Evolutionary conservation across 2,888 invertebrate genomes (phyloP), one percentile per base, ranked within the genome.

Genomic region (Hemistola chrysoprasaria): DNA sequence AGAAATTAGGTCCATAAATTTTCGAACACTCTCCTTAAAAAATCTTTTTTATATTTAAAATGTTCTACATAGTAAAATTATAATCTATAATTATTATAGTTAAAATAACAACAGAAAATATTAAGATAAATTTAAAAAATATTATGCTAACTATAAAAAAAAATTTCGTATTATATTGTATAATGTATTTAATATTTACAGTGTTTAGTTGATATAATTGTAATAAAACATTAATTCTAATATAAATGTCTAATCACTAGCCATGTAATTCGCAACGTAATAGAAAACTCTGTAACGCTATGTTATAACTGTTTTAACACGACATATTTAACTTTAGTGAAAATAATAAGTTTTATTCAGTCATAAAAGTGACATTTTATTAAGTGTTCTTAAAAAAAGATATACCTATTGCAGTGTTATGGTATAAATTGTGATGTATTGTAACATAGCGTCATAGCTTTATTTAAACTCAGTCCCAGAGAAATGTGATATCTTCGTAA

Each of bases 161-260:
- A n/a, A n/a, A n/a, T n/a, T n/a, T 22, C 40, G 11, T 16, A 41
- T 29, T 50, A 47, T 11, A 23, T 21, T 9, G 10, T 36, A 26
- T 23, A 8, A 21, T 30, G 41, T 59, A 70, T n/a, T n/a, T n/a
- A n/a, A n/a, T 80, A 84, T 84, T 70, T 82, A 85, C 84, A 83
- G 44, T 46, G 40, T 45, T 46, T 45, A 49, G 52, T 21, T 56
- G 48, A 39, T 58, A 57, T 34, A 40, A 40, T 43, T 51, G 45
- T 45, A 45, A 34, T 51, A 53, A 57, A 36, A 56, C 54, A 57
- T 58, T 63, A 60, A 62, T 71, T 54, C 80, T 84, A 84, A 76
- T 64, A 77, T 86, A 86, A 80, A 81, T 50, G 62, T 81, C 87
- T 87, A 87, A 85, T 88, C 87, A 88, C 87, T 88, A 88, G 87